Base-by-base conservation (phyloP, 1,140 invertebrate species). In the Eubasilissa regina region DNA sequence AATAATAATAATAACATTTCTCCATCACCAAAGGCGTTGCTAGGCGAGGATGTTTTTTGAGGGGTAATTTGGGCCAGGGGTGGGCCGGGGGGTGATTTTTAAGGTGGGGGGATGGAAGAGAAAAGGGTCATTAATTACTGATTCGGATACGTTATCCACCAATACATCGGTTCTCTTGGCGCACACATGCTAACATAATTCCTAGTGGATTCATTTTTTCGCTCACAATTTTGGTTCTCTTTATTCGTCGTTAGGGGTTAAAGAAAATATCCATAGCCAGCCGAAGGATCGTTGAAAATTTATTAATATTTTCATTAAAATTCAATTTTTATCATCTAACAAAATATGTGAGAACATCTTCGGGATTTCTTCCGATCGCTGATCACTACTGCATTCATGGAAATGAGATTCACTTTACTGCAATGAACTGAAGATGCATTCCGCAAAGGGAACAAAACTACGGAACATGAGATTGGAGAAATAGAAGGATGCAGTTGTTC, bases 81-180 rank as follows among this genome's bases (percentile, higher is more conserved):
- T 55, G 44, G 51, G 19, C 51, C 48, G 4, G 58, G 87, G 88
- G 88, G 85, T 87, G 88, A 89, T 89, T 88, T 86, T 87, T 87
- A 87, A 86, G 85, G 83, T 84, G 84, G 84, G 87, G 86, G 87
- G 86, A 86, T 85, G 85, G 85, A 85, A 88, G 86, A 83, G 80
- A 83, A 83, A 83, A 76, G 80, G 80, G 80, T 81, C 82, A 83
- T 83, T 83, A 83, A 83, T 83, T 83, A 83, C 82, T 83, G 82
- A 81, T 83, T 77, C 79, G 75, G 78, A 80, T 80, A 80, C 55
- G 72, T 66, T 66, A 70, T 74, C 66, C 79, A 64, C 75, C 53
- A 70, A 62, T 66, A 51, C 80, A 60, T 70, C 9, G 68, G 43
- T 51, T 25, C 21, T 73, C n/a, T 44, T 73, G 53, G 25, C 25